Conservation (phyloP, 2,113 vertebrate genomes). For the Poicephalus gulielmi region DNA sequence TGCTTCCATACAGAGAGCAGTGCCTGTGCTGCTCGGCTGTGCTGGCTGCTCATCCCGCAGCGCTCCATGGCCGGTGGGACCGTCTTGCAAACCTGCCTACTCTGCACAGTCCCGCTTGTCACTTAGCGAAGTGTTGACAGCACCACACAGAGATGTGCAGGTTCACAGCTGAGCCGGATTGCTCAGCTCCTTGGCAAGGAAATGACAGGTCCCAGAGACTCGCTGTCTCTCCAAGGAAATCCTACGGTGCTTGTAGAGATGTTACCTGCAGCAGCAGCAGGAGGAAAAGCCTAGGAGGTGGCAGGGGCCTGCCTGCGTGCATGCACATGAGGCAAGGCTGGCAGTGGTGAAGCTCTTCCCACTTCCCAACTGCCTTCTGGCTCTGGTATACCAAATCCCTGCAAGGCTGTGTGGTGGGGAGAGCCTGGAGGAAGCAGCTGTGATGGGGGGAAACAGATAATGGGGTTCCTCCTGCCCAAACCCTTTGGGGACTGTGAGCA, state of each 20-base stretch:
- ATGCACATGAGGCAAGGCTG: neutral
- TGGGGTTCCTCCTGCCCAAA: neutral
- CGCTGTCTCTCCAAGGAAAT: neutral
- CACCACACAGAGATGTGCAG: neutral
- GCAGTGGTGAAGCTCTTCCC: neutral
- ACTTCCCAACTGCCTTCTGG: neutral
- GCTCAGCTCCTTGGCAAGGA: constrained; percentile 43
- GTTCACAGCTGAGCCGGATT: constrained; percentile 22
- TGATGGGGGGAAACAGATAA: neutral
- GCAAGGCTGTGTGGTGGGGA: neutral
- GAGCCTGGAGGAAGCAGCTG: neutral
- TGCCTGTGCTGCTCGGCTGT: neutral
- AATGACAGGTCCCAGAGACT: neutral
- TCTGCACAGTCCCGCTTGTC: neutral
- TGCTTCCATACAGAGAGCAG: rapidly evolving
- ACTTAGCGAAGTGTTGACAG: constrained; percentile 29
- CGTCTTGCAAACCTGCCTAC: constrained; percentile 26
- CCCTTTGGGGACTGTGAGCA: neutral
- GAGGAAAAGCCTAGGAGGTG: neutral
- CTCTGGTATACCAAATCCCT: neutral
- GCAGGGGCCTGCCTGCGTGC: neutral
- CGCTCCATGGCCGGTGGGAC: neutral
- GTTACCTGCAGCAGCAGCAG: neutral
- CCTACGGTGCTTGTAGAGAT: neutral
- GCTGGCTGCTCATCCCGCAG: neutral